Percentiles rank a stretch among this genome's conserved stretches.
phyloP scores from a whole-genome alignment of 2,113 vertebrate genomes.

The Mormoops blainvillei region DNA sequence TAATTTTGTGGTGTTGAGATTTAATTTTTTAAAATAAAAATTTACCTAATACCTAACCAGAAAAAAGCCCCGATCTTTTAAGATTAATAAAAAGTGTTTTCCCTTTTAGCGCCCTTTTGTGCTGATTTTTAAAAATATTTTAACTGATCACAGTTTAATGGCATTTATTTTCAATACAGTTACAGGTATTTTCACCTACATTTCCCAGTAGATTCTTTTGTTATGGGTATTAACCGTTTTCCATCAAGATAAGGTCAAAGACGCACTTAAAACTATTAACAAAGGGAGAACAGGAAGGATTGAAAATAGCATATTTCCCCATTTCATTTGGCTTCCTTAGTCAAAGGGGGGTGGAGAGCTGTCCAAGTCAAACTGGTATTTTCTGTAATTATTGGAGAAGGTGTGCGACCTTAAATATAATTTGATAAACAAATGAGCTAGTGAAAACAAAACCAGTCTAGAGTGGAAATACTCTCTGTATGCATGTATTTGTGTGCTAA shows the following conservation, averaged over 20 bases:
- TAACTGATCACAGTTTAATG: conserved; percentile 79
- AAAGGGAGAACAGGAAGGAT: conserved; percentile 48
- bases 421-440: conserved; percentile 65
- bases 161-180: conserved; percentile 71
- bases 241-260: conserved; percentile 75
- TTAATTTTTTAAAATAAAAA: conserved; percentile 56
- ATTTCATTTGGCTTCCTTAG: conserved; percentile 69
- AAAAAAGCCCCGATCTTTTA: conserved; percentile 73
- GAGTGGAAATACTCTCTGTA: conserved; percentile 38
- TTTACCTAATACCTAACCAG: conserved; percentile 75
- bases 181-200: conserved; percentile 67
- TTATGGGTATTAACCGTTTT: conserved; percentile 77
- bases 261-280: conserved; percentile 74
- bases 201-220: conserved; percentile 74
- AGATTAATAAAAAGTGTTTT: conserved; percentile 76
- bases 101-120: conserved; percentile 75
- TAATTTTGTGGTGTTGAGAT: conserved; percentile 64
- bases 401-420: conserved; percentile 30
- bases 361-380: conserved; percentile 68
- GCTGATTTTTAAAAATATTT: conserved; percentile 78
- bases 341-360: conserved; percentile 64
- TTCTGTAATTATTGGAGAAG: conserved; percentile 70
- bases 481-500: conserved; percentile 54
- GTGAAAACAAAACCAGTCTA: conserved; percentile 55
- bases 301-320: conserved; percentile 69